Evolutionary conservation across 1,140 invertebrate genomes (phyloP).

Genomic region (Ceratosolen fusciceps): DNA sequence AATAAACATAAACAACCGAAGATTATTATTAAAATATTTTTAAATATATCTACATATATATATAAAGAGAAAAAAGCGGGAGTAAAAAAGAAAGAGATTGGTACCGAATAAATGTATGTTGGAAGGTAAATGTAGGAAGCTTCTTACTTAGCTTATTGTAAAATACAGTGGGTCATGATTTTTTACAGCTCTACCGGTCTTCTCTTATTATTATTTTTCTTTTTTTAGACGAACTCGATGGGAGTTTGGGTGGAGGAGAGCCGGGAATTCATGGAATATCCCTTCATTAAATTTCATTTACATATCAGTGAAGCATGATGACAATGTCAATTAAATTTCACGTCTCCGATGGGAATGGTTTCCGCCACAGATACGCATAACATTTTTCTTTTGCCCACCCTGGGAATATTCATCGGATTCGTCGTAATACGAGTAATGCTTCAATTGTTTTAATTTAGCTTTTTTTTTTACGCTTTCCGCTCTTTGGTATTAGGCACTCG

Average conservation of each 20-base stretch:
- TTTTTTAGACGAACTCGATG: neutral
- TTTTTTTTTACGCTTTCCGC: no score
- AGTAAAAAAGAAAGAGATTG: no score
- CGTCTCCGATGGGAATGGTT: neutral
- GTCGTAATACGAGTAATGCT: no score
- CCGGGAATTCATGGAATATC: slow-evolving; percentile 57
- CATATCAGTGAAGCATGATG: slow-evolving; percentile 57
- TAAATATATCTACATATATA: no score
- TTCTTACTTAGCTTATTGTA: neutral
- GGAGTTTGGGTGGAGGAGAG: neutral
- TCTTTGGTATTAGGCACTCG: no score
- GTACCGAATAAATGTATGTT: no score
- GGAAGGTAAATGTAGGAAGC: no score
- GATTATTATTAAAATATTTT: no score
- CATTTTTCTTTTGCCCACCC: neutral
- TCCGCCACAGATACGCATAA: neutral
- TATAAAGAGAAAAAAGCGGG: no score
- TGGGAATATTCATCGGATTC: neutral
- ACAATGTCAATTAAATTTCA: slow-evolving; percentile 66
- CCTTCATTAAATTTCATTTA: slow-evolving; percentile 67
- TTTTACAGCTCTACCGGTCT: neutral
- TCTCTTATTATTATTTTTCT: neutral
- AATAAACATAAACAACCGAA: no score
- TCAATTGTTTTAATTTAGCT: no score
- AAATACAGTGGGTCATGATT: neutral